Base-by-base conservation (phyloP, 2,797 vertebrate species). In the Tokudaia muenninki region DNA sequence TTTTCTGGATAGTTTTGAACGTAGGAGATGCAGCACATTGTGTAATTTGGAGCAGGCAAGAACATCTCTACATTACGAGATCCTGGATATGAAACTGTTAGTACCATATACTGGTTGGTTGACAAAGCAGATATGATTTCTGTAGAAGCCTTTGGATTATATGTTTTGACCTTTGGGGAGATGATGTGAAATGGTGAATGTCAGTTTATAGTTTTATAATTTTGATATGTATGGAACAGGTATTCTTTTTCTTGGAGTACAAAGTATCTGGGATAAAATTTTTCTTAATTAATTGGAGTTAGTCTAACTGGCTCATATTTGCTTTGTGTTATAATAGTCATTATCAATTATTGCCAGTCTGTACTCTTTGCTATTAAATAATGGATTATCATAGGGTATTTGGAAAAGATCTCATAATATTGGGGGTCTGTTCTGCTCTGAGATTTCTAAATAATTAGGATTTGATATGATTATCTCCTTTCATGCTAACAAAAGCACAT, bases 161-260 rank as follows among this genome's bases (percentile, higher is more conserved):
- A 14, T 90, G 89, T 95, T 97, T 94, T 94, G 67, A 94, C 16
- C 93, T 24, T 74, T 93, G n/a, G 50, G 50, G 50, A 91, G 14
- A 93, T 92, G n/a, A 93, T 19, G 26, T 92, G 41, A 92, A 87
- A 21, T 87, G 91, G 57, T 74, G n/a, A 94, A 1, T 80, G 50
- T 75, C 65, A 84, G 1, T 91, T 93, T 94, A 77, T 96, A 78
- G 88, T 93, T 95, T 97, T 52, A 87, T 87, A 55, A 37, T 55
- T 72, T 87, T 96, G 72, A 70, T 94, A 72, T 77, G 72, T 94
- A 72, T 77, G 72, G 41, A 95, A 92, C 22, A 92, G n/a, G 11
- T 96, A 14, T 90, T 12, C n/a, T 57, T 92, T 9, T 94, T 91
- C 26, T 93, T 93, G 1, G 65, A 61, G 44, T 94, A 82, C 44